These are phyloP conservation scores for Polyommatus icarus DNA, from an alignment of 2,888 invertebrate species.

Conservation along the genomic window DNA sequence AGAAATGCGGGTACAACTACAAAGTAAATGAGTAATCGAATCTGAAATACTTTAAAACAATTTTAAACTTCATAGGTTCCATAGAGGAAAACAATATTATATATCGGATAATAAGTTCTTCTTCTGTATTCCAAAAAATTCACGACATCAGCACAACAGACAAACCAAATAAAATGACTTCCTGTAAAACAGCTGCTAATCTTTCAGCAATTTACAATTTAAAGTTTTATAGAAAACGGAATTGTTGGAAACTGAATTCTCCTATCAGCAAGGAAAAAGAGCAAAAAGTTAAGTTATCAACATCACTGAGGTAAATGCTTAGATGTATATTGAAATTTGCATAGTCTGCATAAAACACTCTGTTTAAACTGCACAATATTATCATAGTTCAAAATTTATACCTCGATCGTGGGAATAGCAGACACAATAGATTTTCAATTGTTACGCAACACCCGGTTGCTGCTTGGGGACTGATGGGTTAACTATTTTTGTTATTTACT, in stretches of 20 bases:
- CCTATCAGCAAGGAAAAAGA: conserved; percentile 38
- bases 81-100: too few relatives aligned
- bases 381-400: too few relatives aligned
- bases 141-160: neutral
- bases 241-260: conserved; percentile 54
- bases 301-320: conserved; percentile 38
- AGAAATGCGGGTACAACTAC: neutral
- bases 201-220: conserved; percentile 55
- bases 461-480: too few relatives aligned
- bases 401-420: too few relatives aligned
- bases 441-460: too few relatives aligned
- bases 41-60: too few relatives aligned
- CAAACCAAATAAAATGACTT: conserved; percentile 37
- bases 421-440: too few relatives aligned
- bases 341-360: neutral
- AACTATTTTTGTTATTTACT: neutral
- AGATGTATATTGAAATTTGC: neutral
- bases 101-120: neutral
- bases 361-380: neutral
- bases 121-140: neutral
- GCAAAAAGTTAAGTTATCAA: conserved; percentile 38
- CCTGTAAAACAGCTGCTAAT: conserved; percentile 43
- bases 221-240: conserved; percentile 61
- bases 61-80: neutral
- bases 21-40: neutral